These are phyloP conservation scores for Myotis yumanensis DNA, from an alignment of 2,113 vertebrate species.

Conservation along the genomic window DNA sequence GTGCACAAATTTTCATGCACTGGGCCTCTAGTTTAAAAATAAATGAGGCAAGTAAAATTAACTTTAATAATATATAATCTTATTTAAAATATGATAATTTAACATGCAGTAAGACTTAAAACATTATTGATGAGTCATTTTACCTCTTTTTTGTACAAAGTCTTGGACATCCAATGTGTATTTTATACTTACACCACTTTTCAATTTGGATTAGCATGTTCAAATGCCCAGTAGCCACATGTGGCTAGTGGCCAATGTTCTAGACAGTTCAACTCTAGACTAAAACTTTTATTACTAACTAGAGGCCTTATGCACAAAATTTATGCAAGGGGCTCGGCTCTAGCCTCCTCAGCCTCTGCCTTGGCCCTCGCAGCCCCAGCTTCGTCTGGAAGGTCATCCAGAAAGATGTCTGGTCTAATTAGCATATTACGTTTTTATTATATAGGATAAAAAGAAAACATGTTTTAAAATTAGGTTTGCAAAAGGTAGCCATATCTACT, in stretches of 20 bases:
- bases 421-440: no score
- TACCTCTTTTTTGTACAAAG: background rate
- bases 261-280: background rate
- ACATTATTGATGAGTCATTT: background rate
- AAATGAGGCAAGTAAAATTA: background rate
- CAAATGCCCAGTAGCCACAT: no score
- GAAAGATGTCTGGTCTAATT: no score
- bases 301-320: no score
- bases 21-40: no score
- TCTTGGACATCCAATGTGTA: background rate
- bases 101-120: conserved; percentile 3
- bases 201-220: background rate
- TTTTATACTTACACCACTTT: background rate
- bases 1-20: no score
- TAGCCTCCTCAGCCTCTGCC: no score
- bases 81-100: background rate
- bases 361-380: no score
- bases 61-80: background rate
- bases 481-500: background rate
- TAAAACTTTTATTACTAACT: background rate
- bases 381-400: no score
- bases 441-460: background rate
- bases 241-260: background rate
- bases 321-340: no score
- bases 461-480: background rate